Evolutionary conservation across 2,888 invertebrate genomes (phyloP).

Genomic region (Chalcis sispes): DNA sequence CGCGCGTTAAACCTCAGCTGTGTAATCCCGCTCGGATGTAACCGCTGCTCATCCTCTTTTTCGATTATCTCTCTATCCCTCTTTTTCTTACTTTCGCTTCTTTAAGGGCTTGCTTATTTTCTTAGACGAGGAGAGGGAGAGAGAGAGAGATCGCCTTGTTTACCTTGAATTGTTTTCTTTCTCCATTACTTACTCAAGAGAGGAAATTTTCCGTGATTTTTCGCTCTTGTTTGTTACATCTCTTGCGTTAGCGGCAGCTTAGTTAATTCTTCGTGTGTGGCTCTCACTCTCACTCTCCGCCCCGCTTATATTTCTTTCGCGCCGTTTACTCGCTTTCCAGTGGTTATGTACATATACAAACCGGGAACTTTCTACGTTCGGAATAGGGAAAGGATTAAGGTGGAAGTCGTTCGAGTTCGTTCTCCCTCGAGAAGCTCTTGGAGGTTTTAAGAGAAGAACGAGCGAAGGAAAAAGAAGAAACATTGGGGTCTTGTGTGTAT

Average conservation of each 20-base stretch:
- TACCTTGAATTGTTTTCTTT: not conserved
- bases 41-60: constrained; percentile 38
- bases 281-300: not conserved
- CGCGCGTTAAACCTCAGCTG: too few relatives aligned
- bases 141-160: not conserved
- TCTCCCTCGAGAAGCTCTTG: constrained; percentile 17
- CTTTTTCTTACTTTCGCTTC: constrained; percentile 46
- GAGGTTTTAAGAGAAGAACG: constrained; percentile 12
- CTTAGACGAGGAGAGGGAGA: not conserved
- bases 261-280: constrained; percentile 46
- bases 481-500: not conserved
- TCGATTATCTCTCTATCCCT: constrained; percentile 42
- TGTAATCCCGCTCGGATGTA: constrained; percentile 41
- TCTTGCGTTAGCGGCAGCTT: constrained; percentile 21
- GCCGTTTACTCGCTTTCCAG: constrained; percentile 5
- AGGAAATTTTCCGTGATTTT: constrained; percentile 40
- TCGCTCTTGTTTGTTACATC: not conserved
- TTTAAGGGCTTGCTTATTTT: not conserved
- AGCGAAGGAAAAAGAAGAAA: constrained; percentile 12
- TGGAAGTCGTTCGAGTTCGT: constrained; percentile 6
- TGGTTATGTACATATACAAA: not conserved
- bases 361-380: too few relatives aligned
- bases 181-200: constrained; percentile 2
- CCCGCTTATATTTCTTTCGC: not conserved
- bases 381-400: constrained; percentile 23